These are phyloP conservation scores for Drosophila repleta DNA, from an alignment of 1,140 invertebrate genomes.

Conservation along the genomic window DNA sequence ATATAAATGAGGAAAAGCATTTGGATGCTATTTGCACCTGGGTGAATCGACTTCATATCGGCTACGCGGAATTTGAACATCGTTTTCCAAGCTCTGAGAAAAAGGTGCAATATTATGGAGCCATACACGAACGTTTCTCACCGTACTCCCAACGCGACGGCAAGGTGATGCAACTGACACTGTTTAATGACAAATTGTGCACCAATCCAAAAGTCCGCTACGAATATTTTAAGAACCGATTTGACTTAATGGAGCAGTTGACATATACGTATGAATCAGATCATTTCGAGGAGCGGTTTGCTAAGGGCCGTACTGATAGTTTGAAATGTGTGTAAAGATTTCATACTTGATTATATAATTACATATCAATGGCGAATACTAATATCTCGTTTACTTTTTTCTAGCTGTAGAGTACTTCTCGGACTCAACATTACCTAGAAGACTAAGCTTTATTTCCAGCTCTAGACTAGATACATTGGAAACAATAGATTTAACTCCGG, in stretches of 20 bases:
- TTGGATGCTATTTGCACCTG: constrained; percentile 91
- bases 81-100: constrained; percentile 90
- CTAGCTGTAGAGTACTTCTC: constrained; percentile 63
- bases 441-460: constrained; percentile 87
- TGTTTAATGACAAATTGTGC: constrained; percentile 89
- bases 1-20: constrained; percentile 87
- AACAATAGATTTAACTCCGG: constrained; percentile 45
- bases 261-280: constrained; percentile 86
- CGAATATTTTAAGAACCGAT: constrained; percentile 89
- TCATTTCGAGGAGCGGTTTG: constrained; percentile 88
- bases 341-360: neutral
- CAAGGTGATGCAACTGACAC: constrained; percentile 88
- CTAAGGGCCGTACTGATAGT: constrained; percentile 88
- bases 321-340: constrained; percentile 85
- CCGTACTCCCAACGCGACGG: constrained; percentile 89
- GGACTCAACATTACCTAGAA: constrained; percentile 33
- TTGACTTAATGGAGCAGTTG: constrained; percentile 87
- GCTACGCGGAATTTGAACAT: constrained; percentile 88
- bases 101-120: constrained; percentile 89
- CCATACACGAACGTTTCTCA: constrained; percentile 90
- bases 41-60: constrained; percentile 89
- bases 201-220: constrained; percentile 85
- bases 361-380: neutral
- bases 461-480: constrained; percentile 67
- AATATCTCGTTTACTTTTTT: neutral